Base-by-base conservation (phyloP, 2,888 invertebrate species). In the Lymantria monacha region DNA sequence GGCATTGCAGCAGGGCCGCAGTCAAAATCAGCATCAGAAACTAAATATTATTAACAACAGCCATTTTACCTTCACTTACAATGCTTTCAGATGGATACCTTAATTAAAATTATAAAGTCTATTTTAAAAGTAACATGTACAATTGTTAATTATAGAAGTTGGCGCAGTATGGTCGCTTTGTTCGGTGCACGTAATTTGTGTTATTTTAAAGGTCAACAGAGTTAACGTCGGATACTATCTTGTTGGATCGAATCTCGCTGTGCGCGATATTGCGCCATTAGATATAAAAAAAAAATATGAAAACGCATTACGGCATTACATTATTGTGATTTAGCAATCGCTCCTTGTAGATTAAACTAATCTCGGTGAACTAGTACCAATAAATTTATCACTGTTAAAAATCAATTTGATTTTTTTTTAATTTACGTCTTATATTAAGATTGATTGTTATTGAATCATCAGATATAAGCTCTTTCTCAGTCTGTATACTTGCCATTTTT, bases 1-100 rank as follows among this genome's bases (percentile, higher is more conserved):
- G 90, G 88, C 90, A 89, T 83, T 90, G 88, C 85, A 82, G 72
- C 83, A 81, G 78, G 76, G 76, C 78, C 76, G 69, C 64, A 70
- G 69, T 74, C 69, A 69, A 74, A 69, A 75, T 70, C 70, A 65
- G 74, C 69, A 66, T 63, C 75, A 81, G 76, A 77, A 82, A 81
- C 77, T 81, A 66, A 76, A 75, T 72, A 80, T 56, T 46, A 44
- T 45, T 58, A 57, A 50, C 51, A 61, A 55, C 57, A 50, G 61
- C 53, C 57, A 50, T 22, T 63, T 69, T 73, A 70, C 63, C 63
- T 70, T 66, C 61, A 38, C 42, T 36, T 31, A 30, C 42, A 45
- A 47, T 54, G 38, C 57, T 46, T 55, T 54, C 48, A 48, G 52
- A 46, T 53, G 44, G 11, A 42, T 56, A 44, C 42, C 41, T 50